Conservation (phyloP, 2,797 vertebrate genomes). For the Sylvilagus floridanus region DNA sequence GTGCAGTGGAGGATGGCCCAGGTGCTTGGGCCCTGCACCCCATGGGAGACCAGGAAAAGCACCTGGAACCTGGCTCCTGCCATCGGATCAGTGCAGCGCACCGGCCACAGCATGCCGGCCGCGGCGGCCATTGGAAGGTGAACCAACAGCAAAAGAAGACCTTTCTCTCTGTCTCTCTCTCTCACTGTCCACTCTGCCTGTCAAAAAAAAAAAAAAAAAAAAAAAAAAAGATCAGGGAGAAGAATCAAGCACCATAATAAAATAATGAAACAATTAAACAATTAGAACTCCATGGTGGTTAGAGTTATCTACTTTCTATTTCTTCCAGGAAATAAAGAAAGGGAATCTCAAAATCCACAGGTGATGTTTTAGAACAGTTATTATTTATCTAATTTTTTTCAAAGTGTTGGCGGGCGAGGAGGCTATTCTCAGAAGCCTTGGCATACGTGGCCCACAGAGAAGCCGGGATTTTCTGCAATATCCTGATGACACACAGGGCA, state of each 20-base stretch:
- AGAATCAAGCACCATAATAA: background rate
- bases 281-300: background rate
- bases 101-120: no score
- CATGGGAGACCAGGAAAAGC: no score
- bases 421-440: background rate
- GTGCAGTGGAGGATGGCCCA: no score
- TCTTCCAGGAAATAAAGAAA: slow-evolving; percentile 6
- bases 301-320: background rate
- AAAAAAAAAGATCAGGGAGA: background rate
- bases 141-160: no score
- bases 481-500: background rate
- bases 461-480: slow-evolving; percentile 12
- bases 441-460: background rate
- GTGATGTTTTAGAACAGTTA: slow-evolving; percentile 24
- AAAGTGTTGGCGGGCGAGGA: background rate
- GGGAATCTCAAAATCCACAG: slow-evolving; percentile 50
- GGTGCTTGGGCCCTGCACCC: no score
- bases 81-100: no score
- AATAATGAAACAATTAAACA: slow-evolving; percentile 56
- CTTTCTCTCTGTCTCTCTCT: no score
- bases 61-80: no score
- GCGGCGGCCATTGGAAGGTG: no score
- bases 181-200: no score
- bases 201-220: no score
- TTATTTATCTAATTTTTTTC: background rate